Base-by-base conservation (phyloP, 2,113 vertebrate species). In the Calyptomena viridis region DNA sequence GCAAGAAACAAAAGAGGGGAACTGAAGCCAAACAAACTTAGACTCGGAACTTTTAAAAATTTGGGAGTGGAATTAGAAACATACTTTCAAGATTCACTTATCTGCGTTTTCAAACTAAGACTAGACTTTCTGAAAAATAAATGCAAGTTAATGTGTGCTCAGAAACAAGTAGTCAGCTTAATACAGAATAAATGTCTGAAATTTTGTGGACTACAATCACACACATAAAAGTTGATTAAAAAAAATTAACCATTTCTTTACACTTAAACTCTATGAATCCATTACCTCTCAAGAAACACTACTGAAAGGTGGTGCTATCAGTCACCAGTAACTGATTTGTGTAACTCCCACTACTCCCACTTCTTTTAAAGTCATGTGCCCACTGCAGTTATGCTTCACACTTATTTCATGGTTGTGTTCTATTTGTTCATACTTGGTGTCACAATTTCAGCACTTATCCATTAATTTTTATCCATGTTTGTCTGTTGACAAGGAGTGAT, bases 101-200 rank as follows among this genome's bases (percentile, higher is more conserved):
- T 74, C 33, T 0, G 11, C 66, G 63, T 63, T 95, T 93, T 90
- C 80, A 87, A 95, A 95, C 91, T 75, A 91, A 89, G 84, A 87
- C 35, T 59, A 92, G 69, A 74, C 64, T 81, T 78, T 49, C 76
- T 87, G 84, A 86, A 92, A 84, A 96, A 90, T 35, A 91, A 92
- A 60, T 13, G 64, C 47, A 81, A 84, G 30, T 72, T 33, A 84
- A 6, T 35, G 72, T 52, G 64, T 56, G 58, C 52, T 89, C 27
- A 93, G 52, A 94, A 96, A 73, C 49, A 87, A 87, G 59, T 9
- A 76, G 46, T 23, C 0, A 0, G 47, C 35, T 63, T 60, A 87
- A 71, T 53, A 50, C 3, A 78, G 35, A 71, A 75, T 44, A 91
- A 86, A 91, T 24, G 8, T 14, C 46, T 63, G 68, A 73, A 42